Base-by-base conservation (phyloP, 2,888 invertebrate species). In the Aphrophora alni region DNA sequence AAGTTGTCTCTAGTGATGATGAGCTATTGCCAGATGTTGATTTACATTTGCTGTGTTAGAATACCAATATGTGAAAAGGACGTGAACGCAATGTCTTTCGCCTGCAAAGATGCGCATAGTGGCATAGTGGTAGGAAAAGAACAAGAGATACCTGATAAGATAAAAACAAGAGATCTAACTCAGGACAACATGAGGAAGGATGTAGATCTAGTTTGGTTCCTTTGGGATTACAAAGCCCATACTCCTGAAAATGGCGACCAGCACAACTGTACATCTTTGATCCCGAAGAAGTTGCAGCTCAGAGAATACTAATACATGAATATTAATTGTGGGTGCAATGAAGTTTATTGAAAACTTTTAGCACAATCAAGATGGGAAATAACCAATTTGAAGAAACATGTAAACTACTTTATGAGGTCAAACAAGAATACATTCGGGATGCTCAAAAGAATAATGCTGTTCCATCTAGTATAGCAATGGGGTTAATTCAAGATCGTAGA, bases 261-360 rank as follows among this genome's bases (percentile, higher is more conserved):
- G 70, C n/a, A 27, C 70, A 70, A 28, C 21, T 70, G n/a, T 70
- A 70, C 14, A 70, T 70, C 25, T 28, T 70, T 70, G 70, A 70
- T 70, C 70, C 70, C 27, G 70, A 70, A 12, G 70, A 70, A 28
- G 70, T 28, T 70, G 27, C 70, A 70, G 70, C 70, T 70, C 70
- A 70, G 27, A 70, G 70, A 70, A 70, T 70, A 28, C 25, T 27
- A 70, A 70, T 70, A 10, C 25, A 70, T 27, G 70, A 70, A 70
- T n/a, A n/a, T n/a, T n/a, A 70, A 70, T 28, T 70, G 26, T 70
- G 70, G 70, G 27, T 70, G 70, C 70, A 70, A 70, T 70, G 24
- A 12, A 24, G 26, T 27, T 70, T 70, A 27, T 27, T 70, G 27
- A 26, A 70, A 24, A 70, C 14, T 27, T 70, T 70, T 10, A 28